Conservation (phyloP, 2,888 invertebrate species). For the Aphidius colemani region DNA sequence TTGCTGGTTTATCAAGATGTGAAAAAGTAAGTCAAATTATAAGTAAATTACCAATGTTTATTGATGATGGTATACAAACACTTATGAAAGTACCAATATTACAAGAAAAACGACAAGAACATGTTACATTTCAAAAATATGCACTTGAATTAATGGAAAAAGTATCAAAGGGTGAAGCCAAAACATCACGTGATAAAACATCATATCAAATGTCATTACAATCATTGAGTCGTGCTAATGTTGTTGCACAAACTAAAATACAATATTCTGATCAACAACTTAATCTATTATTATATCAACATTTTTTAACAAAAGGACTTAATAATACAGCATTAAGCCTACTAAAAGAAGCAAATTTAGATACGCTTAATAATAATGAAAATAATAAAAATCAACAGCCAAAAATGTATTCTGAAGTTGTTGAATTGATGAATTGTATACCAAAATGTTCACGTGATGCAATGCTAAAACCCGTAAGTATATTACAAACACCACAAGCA, state of each 20-base stretch:
- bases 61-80: slow-evolving; percentile 88
- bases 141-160: slow-evolving; percentile 87
- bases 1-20: slow-evolving; percentile 92
- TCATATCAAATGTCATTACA: slow-evolving; percentile 80
- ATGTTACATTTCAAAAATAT: slow-evolving; percentile 93
- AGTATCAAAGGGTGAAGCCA: slow-evolving; percentile 84
- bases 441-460: slow-evolving; percentile 1
- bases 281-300: slow-evolving; percentile 87
- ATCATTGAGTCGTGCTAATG: slow-evolving; percentile 89
- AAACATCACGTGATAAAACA: slow-evolving; percentile 71
- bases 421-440: slow-evolving; percentile 41
- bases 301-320: slow-evolving; percentile 78
- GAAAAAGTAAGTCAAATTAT: slow-evolving; percentile 93
- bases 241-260: slow-evolving; percentile 95
- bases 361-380: slow-evolving; percentile 35
- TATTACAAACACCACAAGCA: slow-evolving; percentile 56
- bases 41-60: slow-evolving; percentile 91
- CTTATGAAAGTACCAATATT: slow-evolving; percentile 96
- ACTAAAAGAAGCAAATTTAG: slow-evolving; percentile 77
- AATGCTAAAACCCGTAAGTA: no score
- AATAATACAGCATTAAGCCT: slow-evolving; percentile 73
- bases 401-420: slow-evolving; percentile 54
- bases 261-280: slow-evolving; percentile 93
- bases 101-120: slow-evolving; percentile 94
- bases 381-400: slow-evolving; percentile 39